Evolutionary conservation across 2,113 vertebrate species (phyloP), one percentile per base, ranked within the genome.

Genomic region (Xyrauchen texanus): DNA sequence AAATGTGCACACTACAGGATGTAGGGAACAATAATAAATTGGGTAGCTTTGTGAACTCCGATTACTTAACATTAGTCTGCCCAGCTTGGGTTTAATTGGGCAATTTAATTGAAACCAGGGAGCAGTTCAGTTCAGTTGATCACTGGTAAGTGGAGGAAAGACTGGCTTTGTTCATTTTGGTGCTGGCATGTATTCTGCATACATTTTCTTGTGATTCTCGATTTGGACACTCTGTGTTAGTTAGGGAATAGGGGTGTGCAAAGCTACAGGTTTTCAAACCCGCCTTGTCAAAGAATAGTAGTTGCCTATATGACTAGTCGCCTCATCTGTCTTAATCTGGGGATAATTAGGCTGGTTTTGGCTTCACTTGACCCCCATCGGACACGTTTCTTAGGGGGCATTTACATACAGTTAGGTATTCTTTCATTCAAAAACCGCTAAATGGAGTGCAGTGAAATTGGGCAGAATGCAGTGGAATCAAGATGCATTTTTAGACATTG

Each of bases 21-120:
- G 74, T 78, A 68, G 58, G 44, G 58, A 68, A 63, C 34, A 79
- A 65, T 79, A 79, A 76, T 74, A 82, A 68, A 57, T 83, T 68
- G 66, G 81, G 74, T 71, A 83, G 81, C 71, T 51, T 75, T 61
- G 78, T 78, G 73, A 83, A 83, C 72, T 21, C 51, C n/a, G 68
- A 63, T 60, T 74, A 51, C 72, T 83, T 70, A 66, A 79, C 77
- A 55, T 77, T 76, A 77, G 68, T 64, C 63, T 70, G 60, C 34
- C 67, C 44, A 80, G 66, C 67, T 79, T 58, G 64, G 58, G 72
- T 58, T 80, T 79, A 79, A 83, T 80, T 83, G 78, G 79, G 72
- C 51, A 47, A 77, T 83, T 83, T 83, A 80, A 83, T 80, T 80
- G 75, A 77, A 67, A 64, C 68, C 61, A 13, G 65, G 64, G 72